Evolutionary conservation across 2,797 vertebrate species (phyloP).

Genomic region (Alosa sapidissima): DNA sequence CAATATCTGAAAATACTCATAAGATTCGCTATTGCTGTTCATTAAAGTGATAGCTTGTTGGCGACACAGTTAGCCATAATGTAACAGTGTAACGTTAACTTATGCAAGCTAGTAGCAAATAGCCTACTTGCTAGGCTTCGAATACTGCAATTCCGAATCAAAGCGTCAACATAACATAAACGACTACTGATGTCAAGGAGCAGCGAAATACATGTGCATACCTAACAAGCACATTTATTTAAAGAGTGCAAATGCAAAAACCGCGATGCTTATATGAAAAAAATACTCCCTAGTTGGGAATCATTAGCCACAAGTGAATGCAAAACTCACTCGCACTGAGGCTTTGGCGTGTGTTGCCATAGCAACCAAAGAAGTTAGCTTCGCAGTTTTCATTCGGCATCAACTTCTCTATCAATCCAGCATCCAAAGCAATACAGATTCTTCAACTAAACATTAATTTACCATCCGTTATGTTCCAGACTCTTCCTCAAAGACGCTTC

Average conservation of each 20-base stretch:
- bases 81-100: no score
- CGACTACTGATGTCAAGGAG: not conserved
- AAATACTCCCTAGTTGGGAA: not conserved
- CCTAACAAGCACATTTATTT: not conserved
- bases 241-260: not conserved
- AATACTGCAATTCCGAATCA: not conserved
- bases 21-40: not conserved
- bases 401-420: not conserved
- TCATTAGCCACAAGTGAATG: not conserved
- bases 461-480: constrained; percentile 36
- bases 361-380: constrained; percentile 60
- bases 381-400: constrained; percentile 25
- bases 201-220: not conserved
- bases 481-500: not conserved
- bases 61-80: not conserved
- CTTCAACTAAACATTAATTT: constrained; percentile 24
- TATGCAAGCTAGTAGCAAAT: not conserved
- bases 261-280: not conserved
- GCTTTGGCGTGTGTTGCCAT: constrained; percentile 61
- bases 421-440: not conserved
- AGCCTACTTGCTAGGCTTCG: not conserved
- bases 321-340: constrained; percentile 13
- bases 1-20: not conserved
- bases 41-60: not conserved
- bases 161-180: not conserved